phyloP scores from a whole-genome alignment of 1,140 invertebrate genomes.

The Globodera rostochiensis region DNA sequence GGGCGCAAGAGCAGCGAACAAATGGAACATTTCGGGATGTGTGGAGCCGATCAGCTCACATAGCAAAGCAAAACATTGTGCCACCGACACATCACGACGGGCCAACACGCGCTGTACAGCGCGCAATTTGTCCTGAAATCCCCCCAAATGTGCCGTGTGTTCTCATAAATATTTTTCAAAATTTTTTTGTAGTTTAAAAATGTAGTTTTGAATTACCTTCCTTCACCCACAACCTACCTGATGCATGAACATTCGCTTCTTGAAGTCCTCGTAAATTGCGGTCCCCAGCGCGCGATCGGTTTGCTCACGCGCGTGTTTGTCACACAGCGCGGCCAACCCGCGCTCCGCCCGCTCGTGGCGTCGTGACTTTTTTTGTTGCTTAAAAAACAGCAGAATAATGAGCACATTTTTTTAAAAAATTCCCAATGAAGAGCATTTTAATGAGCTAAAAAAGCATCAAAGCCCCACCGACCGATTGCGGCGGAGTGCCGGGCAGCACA shows the following conservation, averaged over 20 bases:
- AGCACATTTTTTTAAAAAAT: background rate
- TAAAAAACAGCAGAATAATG: background rate
- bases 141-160: too few relatives aligned
- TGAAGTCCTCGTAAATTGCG: constrained; percentile 44
- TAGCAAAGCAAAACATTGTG: constrained; percentile 15
- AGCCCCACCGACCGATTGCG: background rate
- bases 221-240: background rate
- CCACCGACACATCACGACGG: constrained; percentile 3
- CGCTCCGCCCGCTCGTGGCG: constrained; percentile 28
- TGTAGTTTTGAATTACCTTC: too few relatives aligned
- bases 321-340: constrained; percentile 34
- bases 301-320: constrained; percentile 19
- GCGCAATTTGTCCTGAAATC: constrained; percentile 33
- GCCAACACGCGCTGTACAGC: constrained; percentile 21
- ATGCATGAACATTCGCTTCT: constrained; percentile 47
- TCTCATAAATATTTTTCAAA: too few relatives aligned
- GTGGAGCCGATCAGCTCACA: constrained; percentile 16
- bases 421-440: too few relatives aligned
- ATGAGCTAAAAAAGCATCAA: too few relatives aligned
- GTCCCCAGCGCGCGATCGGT: constrained; percentile 24
- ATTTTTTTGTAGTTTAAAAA: too few relatives aligned
- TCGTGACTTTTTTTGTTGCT: constrained; percentile 29
- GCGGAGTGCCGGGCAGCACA: background rate
- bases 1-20: constrained; percentile 32
- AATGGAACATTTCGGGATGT: constrained; percentile 22